Percentiles rank a stretch among this genome's conserved stretches.
phyloP scores from a whole-genome alignment of 2,797 vertebrate species.

The Nyctibius grandis region DNA sequence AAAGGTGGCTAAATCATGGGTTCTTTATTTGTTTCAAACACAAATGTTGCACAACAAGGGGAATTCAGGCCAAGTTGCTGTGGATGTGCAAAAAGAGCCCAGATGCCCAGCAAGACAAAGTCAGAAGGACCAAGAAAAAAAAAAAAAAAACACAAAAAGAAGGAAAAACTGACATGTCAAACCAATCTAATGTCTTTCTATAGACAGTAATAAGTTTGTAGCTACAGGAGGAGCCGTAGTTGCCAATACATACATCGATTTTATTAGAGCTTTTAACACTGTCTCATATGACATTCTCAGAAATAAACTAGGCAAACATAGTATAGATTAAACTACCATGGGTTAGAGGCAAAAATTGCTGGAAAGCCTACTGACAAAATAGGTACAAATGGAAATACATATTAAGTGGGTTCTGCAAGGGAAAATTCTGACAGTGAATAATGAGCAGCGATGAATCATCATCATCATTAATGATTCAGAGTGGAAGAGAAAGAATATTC shows the following conservation, averaged over 20 bases:
- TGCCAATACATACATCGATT: conserved; percentile 2
- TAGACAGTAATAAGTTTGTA: conserved; percentile 18
- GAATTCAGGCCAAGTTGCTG: background rate
- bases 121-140: background rate
- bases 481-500: background rate
- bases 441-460: background rate
- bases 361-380: background rate
- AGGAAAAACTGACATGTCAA: background rate
- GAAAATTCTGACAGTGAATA: background rate
- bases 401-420: background rate
- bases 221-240: background rate
- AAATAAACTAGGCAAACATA: conserved; percentile 18
- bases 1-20: background rate
- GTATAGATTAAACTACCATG: background rate
- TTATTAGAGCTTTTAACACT: conserved; percentile 58
- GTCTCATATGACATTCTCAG: conserved; percentile 39
- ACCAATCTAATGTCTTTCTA: background rate
- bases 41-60: background rate
- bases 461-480: background rate
- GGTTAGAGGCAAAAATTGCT: background rate
- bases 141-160: background rate
- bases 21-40: background rate
- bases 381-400: background rate
- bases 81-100: background rate
- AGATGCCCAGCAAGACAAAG: background rate